phyloP scores from a whole-genome alignment of 2,888 invertebrate genomes.

The Drosophila pseudotakahashii region DNA sequence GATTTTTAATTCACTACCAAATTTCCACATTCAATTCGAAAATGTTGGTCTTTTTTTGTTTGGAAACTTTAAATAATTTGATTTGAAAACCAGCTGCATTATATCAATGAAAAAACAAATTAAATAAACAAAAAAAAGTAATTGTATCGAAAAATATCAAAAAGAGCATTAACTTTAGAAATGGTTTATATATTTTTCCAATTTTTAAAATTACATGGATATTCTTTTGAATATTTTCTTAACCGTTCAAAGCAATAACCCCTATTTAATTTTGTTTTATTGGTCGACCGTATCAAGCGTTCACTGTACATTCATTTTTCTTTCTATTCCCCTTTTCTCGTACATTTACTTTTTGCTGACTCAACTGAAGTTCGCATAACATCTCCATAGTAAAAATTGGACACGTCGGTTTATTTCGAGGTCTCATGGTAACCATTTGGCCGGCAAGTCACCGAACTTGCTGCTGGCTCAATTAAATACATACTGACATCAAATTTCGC shows the following conservation, averaged over 20 bases:
- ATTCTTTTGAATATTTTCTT: no score
- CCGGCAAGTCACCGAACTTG: conserved; percentile 6
- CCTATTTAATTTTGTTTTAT: background rate
- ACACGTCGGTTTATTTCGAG: no score
- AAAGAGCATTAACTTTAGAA: no score
- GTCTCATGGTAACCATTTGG: background rate
- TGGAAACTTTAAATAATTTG: background rate
- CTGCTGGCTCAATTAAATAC: background rate
- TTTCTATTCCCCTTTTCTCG: no score
- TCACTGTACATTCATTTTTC: background rate
- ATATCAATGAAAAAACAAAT: background rate
- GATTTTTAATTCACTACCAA: background rate
- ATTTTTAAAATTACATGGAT: no score
- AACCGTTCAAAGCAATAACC: no score
- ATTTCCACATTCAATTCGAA: background rate
- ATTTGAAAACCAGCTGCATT: conserved; percentile 3
- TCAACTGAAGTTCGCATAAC: conserved; percentile 2
- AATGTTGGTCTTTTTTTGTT: background rate
- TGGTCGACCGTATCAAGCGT: background rate
- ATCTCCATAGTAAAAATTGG: background rate
- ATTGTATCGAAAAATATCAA: no score
- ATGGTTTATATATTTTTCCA: no score
- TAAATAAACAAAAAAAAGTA: background rate
- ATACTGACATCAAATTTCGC: background rate
- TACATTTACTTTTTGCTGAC: background rate